Conservation (phyloP, 1,140 invertebrate species). For the Glossosoma conforme region DNA sequence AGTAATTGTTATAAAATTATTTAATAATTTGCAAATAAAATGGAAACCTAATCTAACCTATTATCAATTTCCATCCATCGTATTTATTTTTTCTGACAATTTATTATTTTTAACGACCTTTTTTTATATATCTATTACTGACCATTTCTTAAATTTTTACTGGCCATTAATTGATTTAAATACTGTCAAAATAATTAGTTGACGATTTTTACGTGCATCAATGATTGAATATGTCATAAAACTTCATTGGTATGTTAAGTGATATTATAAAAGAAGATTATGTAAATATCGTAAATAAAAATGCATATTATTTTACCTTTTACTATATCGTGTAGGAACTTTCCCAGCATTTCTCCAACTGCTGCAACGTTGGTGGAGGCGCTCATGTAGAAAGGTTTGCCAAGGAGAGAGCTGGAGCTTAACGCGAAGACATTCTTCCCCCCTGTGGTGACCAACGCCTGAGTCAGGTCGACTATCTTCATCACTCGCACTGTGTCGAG, state of each 20-base stretch:
- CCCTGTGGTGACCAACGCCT: neutral
- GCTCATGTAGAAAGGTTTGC: conserved; percentile 6
- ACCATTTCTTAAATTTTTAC: no score
- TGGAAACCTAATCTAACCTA: no score
- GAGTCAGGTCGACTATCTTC: neutral
- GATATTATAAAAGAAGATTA: neutral
- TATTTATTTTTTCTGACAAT: neutral
- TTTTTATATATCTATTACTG: no score
- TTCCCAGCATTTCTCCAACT: conserved; percentile 9
- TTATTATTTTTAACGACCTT: neutral
- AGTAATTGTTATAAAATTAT: no score
- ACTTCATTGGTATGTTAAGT: neutral
- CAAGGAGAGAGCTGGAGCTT: neutral
- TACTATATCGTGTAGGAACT: neutral
- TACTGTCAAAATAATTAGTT: conserved; percentile 38
- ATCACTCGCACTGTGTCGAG: neutral
- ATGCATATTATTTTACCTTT: conserved; percentile 31
- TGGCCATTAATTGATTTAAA: no score
- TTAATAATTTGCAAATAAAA: neutral
- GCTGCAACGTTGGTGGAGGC: neutral
- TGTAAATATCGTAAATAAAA: neutral
- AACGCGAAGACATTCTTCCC: conserved; percentile 10
- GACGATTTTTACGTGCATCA: conserved; percentile 36
- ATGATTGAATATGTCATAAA: neutral
- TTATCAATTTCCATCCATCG: no score